These are phyloP conservation scores for Latrodectus geometricus DNA, from an alignment of 1,140 invertebrate species.

Conservation along the genomic window DNA sequence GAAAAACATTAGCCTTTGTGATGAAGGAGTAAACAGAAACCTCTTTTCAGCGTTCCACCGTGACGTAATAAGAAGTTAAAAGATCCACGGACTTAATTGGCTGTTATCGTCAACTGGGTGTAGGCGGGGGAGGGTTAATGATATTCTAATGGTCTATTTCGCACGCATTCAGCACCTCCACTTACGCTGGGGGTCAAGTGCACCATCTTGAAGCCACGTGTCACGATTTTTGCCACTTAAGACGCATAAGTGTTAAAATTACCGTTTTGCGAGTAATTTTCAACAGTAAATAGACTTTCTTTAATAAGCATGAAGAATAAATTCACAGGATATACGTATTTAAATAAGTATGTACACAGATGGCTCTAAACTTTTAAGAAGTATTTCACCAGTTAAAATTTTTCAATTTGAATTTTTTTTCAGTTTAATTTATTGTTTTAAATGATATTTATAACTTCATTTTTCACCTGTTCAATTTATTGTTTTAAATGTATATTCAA, in stretches of 20 bases:
- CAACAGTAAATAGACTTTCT: neutral
- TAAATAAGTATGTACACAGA: no score
- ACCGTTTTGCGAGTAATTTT: neutral
- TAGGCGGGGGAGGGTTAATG: conserved; percentile 28
- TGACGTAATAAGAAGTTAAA: conserved; percentile 42
- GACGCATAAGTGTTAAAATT: conserved; percentile 19
- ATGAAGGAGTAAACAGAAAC: neutral
- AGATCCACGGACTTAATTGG: conserved; percentile 36
- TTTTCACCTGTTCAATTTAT: no score
- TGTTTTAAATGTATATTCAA: no score
- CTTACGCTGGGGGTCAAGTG: no score
- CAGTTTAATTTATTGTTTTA: no score
- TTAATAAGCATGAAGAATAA: no score
- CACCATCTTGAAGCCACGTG: conserved; percentile 3
- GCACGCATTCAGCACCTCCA: conserved; percentile 16
- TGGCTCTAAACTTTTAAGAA: no score
- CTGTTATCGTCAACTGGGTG: conserved; percentile 20
- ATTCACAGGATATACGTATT: no score
- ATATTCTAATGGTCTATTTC: conserved; percentile 41
- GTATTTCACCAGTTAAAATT: no score
- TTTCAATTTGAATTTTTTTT: no score
- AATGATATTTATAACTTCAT: no score
- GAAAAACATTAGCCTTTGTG: neutral
- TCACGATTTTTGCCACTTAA: conserved; percentile 16
- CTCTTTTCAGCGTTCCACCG: neutral